Conservation (phyloP, 1,140 invertebrate genomes). For the Halesus radiatus region DNA sequence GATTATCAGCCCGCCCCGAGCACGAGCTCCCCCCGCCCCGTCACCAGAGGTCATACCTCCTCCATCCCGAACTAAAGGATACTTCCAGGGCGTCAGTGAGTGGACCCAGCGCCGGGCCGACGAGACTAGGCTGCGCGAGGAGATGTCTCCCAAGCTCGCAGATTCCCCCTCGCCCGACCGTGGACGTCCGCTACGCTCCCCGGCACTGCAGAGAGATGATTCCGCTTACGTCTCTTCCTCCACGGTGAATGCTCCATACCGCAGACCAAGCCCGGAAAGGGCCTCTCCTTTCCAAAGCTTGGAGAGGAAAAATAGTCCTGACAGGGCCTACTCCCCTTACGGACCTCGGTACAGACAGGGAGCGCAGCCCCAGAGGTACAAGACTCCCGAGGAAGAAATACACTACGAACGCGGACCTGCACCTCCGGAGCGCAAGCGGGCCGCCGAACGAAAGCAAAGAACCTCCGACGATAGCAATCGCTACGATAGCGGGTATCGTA, state of each 20-base stretch:
- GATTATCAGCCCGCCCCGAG: slow-evolving; percentile 58
- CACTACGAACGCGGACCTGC: slow-evolving; percentile 66
- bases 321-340: slow-evolving; percentile 64
- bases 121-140: slow-evolving; percentile 66
- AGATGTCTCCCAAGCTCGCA: slow-evolving; percentile 64
- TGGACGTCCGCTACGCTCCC: slow-evolving; percentile 62
- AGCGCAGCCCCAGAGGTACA: slow-evolving; percentile 41
- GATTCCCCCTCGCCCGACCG: slow-evolving; percentile 67
- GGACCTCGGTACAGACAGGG: slow-evolving; percentile 55
- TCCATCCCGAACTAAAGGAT: slow-evolving; percentile 67
- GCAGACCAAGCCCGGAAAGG: slow-evolving; percentile 63
- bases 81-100: slow-evolving; percentile 81
- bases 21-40: slow-evolving; percentile 65
- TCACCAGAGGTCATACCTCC: slow-evolving; percentile 62
- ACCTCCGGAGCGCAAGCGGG: slow-evolving; percentile 74
- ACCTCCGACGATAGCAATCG: slow-evolving; percentile 66
- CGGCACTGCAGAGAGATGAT: slow-evolving; percentile 69
- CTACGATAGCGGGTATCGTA: slow-evolving; percentile 71
- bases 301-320: slow-evolving; percentile 61
- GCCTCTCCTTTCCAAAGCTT: slow-evolving; percentile 67
- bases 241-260: slow-evolving; percentile 63
- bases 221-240: slow-evolving; percentile 72
- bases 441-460: slow-evolving; percentile 63
- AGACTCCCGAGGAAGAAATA: slow-evolving; percentile 29
- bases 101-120: slow-evolving; percentile 79